Evolutionary conservation across 23 tunicate genomes (phyloP), one percentile per base, ranked within the genome.

Genomic region (Trididemnum clinides): DNA sequence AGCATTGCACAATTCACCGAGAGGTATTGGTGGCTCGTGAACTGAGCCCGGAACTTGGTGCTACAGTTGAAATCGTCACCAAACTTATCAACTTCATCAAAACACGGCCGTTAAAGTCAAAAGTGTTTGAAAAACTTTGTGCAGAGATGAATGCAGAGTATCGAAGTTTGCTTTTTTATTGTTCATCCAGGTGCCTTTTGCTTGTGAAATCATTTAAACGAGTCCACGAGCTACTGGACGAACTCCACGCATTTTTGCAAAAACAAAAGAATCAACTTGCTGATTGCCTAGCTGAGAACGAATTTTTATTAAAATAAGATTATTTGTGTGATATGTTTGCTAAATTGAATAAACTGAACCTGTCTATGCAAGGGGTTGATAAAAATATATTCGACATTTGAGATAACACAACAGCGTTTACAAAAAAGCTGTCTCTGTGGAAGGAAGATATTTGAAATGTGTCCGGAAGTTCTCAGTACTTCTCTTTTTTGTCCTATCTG

Each of bases 121-220:
- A 22, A n/a, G 27, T 70, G n/a, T 80, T 80, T 80, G 85, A 58
- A 15, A 58, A 27, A 10, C 80, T 80, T 18, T 80, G 85, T 51
- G 0, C 31, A 76, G 76, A 76, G 44, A 20, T 51, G 23, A 36
- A 36, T 0, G 62, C 82, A 0, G 82, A 51, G 19, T 19, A 50
- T 50, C 57, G 57, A 50, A 0, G 22, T 44, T 36, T 76, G 0
- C 1, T 76, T 66, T 76, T 76, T 0, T 36, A 76, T 22, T 28
- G 33, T 10, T 7, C 31, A 0, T 15, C 33, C 38, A 76, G 82
- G 26, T 76, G 82, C 66, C 76, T 50, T 50, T 50, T 19, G 57
- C 57, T 50, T 50, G 57, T 15, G 19, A 50, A 50, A 50, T 50
- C 57, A 19, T 50, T 50, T 19, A 19, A 50, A 50, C 57, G 57